A percentile compares a stretch with the other conserved stretches of the same genome.
Conservation (phyloP, 1,140 invertebrate genomes). For the Rhizoglyphus robini region DNA sequence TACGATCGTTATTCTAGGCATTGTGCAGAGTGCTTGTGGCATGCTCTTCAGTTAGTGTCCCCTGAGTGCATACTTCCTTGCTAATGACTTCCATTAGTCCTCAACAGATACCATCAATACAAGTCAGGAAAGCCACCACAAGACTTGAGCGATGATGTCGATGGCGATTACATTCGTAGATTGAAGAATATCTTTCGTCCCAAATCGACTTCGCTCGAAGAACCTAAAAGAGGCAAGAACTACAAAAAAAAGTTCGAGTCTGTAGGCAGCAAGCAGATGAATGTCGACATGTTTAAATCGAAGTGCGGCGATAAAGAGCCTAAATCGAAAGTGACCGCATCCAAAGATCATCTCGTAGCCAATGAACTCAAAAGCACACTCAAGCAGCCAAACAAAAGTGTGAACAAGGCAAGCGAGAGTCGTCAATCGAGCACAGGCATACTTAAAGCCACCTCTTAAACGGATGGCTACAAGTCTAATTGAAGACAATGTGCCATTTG, state of each 20-base stretch:
- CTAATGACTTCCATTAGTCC: background rate
- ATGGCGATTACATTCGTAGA: background rate
- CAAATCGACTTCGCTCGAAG: background rate
- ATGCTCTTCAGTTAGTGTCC: background rate
- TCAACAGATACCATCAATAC: background rate
- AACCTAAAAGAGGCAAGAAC: background rate
- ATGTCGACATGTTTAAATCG: too few species aligned
- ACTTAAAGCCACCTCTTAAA: too few species aligned
- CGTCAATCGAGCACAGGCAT: too few species aligned
- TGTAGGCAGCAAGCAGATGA: too few species aligned
- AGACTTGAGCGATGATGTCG: background rate
- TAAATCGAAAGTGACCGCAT: too few species aligned
- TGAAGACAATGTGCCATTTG: too few species aligned
- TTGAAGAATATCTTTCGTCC: background rate
- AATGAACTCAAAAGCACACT: too few species aligned
- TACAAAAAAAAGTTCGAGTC: background rate
- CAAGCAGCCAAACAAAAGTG: too few species aligned
- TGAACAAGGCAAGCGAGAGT: too few species aligned
- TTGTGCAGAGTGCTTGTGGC: background rate
- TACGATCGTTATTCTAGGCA: background rate
- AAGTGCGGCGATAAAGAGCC: too few species aligned
- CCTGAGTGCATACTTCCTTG: background rate
- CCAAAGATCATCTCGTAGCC: too few species aligned
- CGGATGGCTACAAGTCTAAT: too few species aligned
- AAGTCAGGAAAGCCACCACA: background rate